These are phyloP conservation scores for Erethizon dorsatum DNA, from an alignment of 2,797 vertebrate species.

Conservation along the genomic window DNA sequence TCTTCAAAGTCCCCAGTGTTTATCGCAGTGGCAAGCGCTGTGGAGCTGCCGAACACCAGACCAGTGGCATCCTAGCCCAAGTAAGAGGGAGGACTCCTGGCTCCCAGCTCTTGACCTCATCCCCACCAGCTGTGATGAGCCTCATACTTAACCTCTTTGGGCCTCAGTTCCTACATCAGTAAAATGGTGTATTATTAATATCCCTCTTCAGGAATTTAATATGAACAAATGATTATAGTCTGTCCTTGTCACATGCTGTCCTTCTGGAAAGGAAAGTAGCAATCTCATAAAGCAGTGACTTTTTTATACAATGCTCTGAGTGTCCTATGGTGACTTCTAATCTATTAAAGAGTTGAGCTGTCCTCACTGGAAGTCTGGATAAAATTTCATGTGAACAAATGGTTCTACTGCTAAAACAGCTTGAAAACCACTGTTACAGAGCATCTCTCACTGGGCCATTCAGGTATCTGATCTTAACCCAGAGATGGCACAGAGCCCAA, in stretches of 20 bases:
- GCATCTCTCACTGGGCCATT: conserved; percentile 27
- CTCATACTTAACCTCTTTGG: neutral
- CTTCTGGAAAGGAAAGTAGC: neutral
- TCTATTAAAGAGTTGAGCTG: neutral
- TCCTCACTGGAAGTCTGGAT: neutral
- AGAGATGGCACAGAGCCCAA: neutral
- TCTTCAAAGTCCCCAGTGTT: neutral
- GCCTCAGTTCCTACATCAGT: neutral
- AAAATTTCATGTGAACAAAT: neutral
- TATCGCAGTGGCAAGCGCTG: neutral
- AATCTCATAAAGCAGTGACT: neutral
- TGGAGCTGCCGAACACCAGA: neutral
- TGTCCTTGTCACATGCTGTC: neutral
- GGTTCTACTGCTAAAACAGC: neutral
- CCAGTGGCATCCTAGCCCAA: neutral
- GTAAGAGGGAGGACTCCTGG: neutral
- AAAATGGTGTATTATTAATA: neutral
- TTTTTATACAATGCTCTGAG: neutral
- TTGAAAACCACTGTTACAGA: neutral
- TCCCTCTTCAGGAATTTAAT: neutral
- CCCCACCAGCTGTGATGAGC: neutral
- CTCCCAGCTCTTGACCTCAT: neutral
- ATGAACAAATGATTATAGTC: neutral
- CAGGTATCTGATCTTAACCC: conserved; percentile 5
- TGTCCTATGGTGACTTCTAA: neutral